Conservation (phyloP, 1,140 invertebrate species). For the Ditylenchus dipsaci region DNA sequence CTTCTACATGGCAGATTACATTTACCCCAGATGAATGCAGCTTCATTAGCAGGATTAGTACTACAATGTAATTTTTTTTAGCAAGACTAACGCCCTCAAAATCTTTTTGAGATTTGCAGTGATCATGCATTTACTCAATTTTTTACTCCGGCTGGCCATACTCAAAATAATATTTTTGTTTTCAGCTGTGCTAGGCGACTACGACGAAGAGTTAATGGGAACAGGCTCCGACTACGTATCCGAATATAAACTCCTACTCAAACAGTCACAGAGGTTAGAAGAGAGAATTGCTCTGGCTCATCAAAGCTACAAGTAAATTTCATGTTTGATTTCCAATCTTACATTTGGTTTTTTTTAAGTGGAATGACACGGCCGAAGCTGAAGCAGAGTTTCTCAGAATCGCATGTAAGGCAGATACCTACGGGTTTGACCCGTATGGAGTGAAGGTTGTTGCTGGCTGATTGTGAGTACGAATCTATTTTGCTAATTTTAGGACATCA, state of each 20-base stretch:
- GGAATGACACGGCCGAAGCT: conserved; percentile 64
- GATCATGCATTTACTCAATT: too few species aligned
- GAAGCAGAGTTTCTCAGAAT: conserved; percentile 80
- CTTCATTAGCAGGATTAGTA: conserved; percentile 81
- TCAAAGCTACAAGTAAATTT: conserved; percentile 60
- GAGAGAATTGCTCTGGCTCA: conserved; percentile 82
- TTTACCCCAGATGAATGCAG: conserved; percentile 78
- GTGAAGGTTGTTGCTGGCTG: conserved; percentile 73
- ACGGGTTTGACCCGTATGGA: conserved; percentile 92
- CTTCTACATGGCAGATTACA: conserved; percentile 85
- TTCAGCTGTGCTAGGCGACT: conserved; percentile 86
- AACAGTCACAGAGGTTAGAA: conserved; percentile 83
- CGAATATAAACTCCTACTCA: conserved; percentile 81
- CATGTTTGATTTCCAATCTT: background rate
- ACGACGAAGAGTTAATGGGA: conserved; percentile 72
- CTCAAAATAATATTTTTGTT: conserved; percentile 37
- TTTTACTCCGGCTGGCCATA: background rate
- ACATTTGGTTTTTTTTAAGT: conserved; percentile 42
- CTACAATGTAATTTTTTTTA: conserved; percentile 74
- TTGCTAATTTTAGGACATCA: conserved; percentile 10
- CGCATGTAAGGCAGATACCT: conserved; percentile 83
- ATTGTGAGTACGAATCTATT: background rate
- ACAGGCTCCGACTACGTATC: conserved; percentile 83
- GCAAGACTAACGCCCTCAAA: too few species aligned
- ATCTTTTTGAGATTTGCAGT: too few species aligned